These are phyloP conservation scores for Ceriagrion tenellum DNA, from an alignment of 2,888 invertebrate species.

Conservation along the genomic window DNA sequence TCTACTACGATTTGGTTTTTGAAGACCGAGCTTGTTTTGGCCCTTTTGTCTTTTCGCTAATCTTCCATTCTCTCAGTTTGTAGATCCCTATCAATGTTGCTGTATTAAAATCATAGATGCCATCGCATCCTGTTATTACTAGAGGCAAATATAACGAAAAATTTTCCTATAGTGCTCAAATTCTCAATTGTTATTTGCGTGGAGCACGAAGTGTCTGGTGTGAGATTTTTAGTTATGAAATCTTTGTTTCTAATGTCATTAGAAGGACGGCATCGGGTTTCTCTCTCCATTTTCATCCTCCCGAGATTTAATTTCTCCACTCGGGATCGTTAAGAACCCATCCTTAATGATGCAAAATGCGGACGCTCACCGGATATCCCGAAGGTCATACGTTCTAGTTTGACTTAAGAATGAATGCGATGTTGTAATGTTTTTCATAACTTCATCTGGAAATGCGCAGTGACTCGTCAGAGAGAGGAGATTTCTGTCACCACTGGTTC, in stretches of 20 bases:
- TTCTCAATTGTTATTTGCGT: too few relatives aligned
- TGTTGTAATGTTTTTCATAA: conserved; percentile 4
- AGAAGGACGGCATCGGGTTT: background rate
- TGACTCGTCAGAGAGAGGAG: background rate
- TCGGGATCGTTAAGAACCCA: background rate
- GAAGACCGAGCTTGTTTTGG: too few relatives aligned
- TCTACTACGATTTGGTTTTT: too few relatives aligned
- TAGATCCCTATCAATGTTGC: too few relatives aligned
- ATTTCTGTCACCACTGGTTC: background rate
- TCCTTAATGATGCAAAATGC: background rate
- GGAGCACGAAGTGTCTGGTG: background rate
- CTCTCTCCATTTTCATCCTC: background rate
- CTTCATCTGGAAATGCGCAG: background rate
- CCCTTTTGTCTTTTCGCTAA: too few relatives aligned
- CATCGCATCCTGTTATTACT: too few relatives aligned
- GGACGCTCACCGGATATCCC: background rate
- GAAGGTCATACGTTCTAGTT: background rate
- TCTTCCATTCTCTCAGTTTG: too few relatives aligned
- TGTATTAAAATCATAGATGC: too few relatives aligned
- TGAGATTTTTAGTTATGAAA: background rate
- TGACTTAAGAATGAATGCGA: background rate
- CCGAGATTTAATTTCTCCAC: background rate
- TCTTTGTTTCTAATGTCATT: background rate
- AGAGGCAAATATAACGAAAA: too few relatives aligned
- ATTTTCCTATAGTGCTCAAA: too few relatives aligned